Base-by-base conservation (phyloP, 1,140 invertebrate genomes). In the Matsumurasca onukii region DNA sequence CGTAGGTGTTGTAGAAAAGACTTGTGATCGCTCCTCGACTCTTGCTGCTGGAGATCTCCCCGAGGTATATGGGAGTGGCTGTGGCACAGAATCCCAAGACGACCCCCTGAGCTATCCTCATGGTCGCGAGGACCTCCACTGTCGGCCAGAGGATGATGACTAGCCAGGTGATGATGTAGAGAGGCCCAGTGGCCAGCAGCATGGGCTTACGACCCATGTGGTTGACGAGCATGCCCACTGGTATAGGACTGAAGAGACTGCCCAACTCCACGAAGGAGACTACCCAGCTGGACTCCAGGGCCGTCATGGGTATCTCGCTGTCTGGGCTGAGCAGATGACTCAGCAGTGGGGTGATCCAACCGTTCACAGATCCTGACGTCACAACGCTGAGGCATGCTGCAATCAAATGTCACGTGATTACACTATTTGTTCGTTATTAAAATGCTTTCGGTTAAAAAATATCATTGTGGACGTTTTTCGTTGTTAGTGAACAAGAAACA, bases 131-230 rank as follows among this genome's bases (percentile, higher is more conserved):
- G 9, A 24, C 25, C 3, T 12, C 1, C 15, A 61, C n/a, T 1
- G 69, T 31, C 9, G 34, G 31, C 2, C 27, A n/a, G 25, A 51
- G 34, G 13, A 31, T 31, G 0, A 90, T 88, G 17, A 91, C 76
- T 78, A 87, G 82, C 67, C 79, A 74, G 13, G 72, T 57, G 17
- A 45, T 25, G 0, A 69, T 81, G 0, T 86, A 79, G 5, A 81
- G 80, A 9, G 79, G 81, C 2, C 87, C 84, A 72, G 87, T 84
- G n/a, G 88, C 82, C 12, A 92, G 90, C 0, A 90, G 75, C 13
- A 86, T 25, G 88, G 90, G 68, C 17, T 69, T 90, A 22, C 94
- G 80, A 1, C 95, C 94, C 29, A 91, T 77, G 70, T 82, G 85
- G 75, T 95, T 89, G 0, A 92, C 87, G 1, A 90, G 0, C 25